Percentiles rank a stretch among this genome's conserved stretches.
phyloP scores from a whole-genome alignment of 2,797 vertebrate species.

The Aplochiton taeniatus region DNA sequence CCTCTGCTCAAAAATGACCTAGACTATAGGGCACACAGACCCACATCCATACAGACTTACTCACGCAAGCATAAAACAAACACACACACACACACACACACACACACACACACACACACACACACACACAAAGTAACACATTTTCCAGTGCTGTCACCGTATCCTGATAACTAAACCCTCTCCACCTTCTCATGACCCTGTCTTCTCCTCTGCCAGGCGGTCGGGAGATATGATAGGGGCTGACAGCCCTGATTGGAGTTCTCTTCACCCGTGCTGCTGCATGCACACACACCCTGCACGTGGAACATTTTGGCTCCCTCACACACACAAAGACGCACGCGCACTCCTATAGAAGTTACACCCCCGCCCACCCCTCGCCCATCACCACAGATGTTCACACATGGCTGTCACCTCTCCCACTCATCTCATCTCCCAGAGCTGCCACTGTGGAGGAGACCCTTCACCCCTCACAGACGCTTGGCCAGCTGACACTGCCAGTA shows the following conservation, averaged over 20 bases:
- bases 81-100: background rate
- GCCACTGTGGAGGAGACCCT: constrained; percentile 1
- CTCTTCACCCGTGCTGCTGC: constrained; percentile 38
- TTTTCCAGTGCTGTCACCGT: background rate
- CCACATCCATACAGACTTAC: background rate
- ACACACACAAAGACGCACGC: background rate
- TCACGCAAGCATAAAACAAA: background rate
- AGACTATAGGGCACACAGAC: too few species aligned
- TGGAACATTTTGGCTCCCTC: too few species aligned
- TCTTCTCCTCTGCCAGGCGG: constrained; percentile 31
- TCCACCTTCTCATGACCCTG: constrained; percentile 31
- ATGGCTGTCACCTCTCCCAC: background rate
- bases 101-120: background rate
- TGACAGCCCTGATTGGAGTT: constrained; percentile 46
- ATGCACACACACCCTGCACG: background rate
- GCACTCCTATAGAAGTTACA: background rate
- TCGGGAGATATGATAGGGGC: constrained; percentile 38
- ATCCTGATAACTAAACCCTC: background rate
- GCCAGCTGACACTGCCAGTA: constrained; percentile 8
- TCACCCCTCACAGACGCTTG: constrained; percentile 1
- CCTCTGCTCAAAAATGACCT: too few species aligned
- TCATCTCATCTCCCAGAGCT: constrained; percentile 4
- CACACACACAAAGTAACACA: too few species aligned
- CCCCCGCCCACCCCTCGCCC: background rate
- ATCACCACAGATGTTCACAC: too few species aligned